Evolutionary conservation across 2,797 vertebrate species (phyloP), one percentile per base, ranked within the genome.

Genomic region (Etheostoma perlongum): DNA sequence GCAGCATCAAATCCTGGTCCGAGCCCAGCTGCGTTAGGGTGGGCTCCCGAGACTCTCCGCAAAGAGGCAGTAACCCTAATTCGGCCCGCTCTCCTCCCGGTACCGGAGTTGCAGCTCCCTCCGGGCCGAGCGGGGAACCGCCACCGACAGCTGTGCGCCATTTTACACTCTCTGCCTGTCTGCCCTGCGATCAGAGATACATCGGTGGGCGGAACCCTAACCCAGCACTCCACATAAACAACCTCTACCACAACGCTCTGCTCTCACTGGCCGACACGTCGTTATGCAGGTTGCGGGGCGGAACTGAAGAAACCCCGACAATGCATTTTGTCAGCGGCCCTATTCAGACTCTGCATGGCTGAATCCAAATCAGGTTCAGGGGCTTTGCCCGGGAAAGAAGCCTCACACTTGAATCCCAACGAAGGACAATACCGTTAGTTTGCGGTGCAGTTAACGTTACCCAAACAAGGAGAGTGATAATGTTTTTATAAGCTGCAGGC

Each of bases 131-230:
- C 97, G 88, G 98, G 98, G 97, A 99, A 99, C 95, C 98, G 98
- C 97, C 97, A 99, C 97, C 98, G 97, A 98, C 97, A 98, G 97
- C 97, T 99, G 97, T 99, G 97, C 98, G 98, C 98, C 97, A 99
- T 99, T 98, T 99, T 97, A 98, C 96, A 96, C 96, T 97, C 96
- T 97, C 88, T 93, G 97, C 93, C 95, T 97, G 97, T 96, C 96
- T 96, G 96, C 96, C 96, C 97, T 97, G 95, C 96, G 96, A 97
- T 97, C 97, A 95, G 96, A 96, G 96, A 91, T 91, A 95, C 94
- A 94, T 96, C 95, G 89, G 94, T 95, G 96, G 95, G 96, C 93
- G 94, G 94, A 91, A 93, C 94, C 96, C 95, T 90, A 91, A 96
- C 94, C 95, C 90, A 95, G 95, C 93, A 92, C 93, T 95, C 84